A percentile compares a stretch with the other conserved stretches of the same genome.
These are phyloP conservation scores for Agonopterix arenella DNA, from an alignment of 2,888 invertebrate genomes.

Conservation along the genomic window DNA sequence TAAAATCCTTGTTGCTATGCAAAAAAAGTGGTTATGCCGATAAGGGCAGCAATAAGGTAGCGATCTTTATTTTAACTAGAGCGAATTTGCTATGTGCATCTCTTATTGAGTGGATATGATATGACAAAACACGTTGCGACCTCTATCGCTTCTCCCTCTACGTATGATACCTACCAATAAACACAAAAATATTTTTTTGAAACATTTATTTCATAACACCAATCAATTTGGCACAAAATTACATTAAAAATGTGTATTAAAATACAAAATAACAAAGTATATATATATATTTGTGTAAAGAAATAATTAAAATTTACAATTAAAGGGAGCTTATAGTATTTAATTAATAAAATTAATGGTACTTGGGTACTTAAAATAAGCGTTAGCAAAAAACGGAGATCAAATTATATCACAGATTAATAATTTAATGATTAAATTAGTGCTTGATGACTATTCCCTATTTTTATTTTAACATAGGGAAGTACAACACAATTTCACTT, in stretches of 20 bases:
- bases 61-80: too few relatives aligned
- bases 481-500: too few relatives aligned
- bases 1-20: too few relatives aligned
- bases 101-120: too few relatives aligned
- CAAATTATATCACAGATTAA: conserved; percentile 34
- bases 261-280: not conserved
- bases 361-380: not conserved
- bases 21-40: too few relatives aligned
- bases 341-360: not conserved
- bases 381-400: conserved; percentile 19
- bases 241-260: conserved; percentile 8
- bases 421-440: not conserved
- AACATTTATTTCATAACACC: conserved; percentile 19
- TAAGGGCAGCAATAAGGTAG: too few relatives aligned
- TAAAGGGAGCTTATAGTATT: not conserved
- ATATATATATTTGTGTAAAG: conserved; percentile 2
- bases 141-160: too few relatives aligned
- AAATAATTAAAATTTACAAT: conserved; percentile 2
- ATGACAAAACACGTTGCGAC: too few relatives aligned
- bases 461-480: too few relatives aligned
- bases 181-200: conserved; percentile 5
- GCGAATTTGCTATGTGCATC: too few relatives aligned
- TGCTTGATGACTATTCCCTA: too few relatives aligned
- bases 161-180: conserved; percentile 1
- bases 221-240: conserved; percentile 17